phyloP scores from a whole-genome alignment of 2,888 invertebrate genomes.

The Volucella inflata region DNA sequence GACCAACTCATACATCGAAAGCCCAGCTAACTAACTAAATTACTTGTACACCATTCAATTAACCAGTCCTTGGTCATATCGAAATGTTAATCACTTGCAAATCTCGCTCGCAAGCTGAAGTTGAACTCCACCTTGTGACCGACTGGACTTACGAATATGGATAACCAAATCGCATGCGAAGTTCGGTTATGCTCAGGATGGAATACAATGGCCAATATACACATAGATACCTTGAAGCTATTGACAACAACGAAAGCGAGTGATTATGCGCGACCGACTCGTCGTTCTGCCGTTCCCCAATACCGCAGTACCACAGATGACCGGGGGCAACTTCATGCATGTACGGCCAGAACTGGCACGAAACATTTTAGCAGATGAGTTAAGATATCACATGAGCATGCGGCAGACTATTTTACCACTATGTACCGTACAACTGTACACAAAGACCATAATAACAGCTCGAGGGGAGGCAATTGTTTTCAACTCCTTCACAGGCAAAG shows the following conservation, averaged over 20 bases:
- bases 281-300: background rate
- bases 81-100: conserved; percentile 73
- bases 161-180: conserved; percentile 71
- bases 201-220: conserved; percentile 57
- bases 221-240: conserved; percentile 51
- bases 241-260: conserved; percentile 54
- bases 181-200: conserved; percentile 4
- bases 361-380: conserved; percentile 72
- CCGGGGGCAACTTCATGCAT: conserved; percentile 59
- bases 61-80: conserved; percentile 75
- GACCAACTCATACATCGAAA: conserved; percentile 45
- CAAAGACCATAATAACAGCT: conserved; percentile 54
- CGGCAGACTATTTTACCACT: conserved; percentile 19
- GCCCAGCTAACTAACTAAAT: conserved; percentile 61
- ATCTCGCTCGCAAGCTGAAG: conserved; percentile 42
- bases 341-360: conserved; percentile 47
- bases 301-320: conserved; percentile 40
- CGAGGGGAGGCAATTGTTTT: conserved; percentile 70
- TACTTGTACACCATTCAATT: conserved; percentile 72
- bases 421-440: conserved; percentile 40
- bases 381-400: conserved; percentile 73
- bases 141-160: conserved; percentile 19
- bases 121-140: conserved; percentile 32
- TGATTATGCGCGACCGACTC: conserved; percentile 36
- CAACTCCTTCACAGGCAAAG: conserved; percentile 51